Percentiles rank a stretch among this genome's conserved stretches.
Evolutionary conservation across 2,888 invertebrate species (phyloP).

Genomic region (Drosophila hamatofila): DNA sequence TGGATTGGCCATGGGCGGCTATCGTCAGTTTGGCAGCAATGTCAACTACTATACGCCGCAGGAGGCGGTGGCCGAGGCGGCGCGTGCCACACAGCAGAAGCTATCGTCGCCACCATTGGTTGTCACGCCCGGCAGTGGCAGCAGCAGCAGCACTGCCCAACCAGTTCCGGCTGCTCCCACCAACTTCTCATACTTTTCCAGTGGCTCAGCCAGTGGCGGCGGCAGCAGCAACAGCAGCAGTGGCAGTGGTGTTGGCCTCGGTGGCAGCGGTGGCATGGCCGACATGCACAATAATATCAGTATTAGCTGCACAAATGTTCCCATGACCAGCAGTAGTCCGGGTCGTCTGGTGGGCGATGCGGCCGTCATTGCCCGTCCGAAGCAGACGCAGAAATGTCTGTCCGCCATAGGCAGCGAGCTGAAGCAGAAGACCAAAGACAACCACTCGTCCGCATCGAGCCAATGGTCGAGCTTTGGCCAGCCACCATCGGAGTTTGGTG

Average conservation of each 20-base stretch:
- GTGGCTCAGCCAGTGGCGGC: conserved; percentile 56
- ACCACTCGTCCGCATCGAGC: conserved; percentile 59
- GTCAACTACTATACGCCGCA: conserved; percentile 84
- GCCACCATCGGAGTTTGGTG: conserved; percentile 42
- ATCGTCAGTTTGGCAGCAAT: conserved; percentile 83
- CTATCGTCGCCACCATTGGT: conserved; percentile 37
- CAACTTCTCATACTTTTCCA: conserved; percentile 82
- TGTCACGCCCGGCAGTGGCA: conserved; percentile 15
- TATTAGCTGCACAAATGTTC: conserved; percentile 82
- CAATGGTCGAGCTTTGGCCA: conserved; percentile 70
- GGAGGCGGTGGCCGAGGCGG: conserved; percentile 82
- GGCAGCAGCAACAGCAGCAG: conserved; percentile 43
- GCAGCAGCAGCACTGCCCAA: conserved; percentile 1
- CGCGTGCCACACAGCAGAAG: conserved; percentile 75
- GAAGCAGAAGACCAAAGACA: conserved; percentile 84
- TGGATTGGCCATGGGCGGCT: conserved; percentile 81
- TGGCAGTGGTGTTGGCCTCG: conserved; percentile 32
- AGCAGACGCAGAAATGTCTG: conserved; percentile 76
- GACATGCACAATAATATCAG: conserved; percentile 82
- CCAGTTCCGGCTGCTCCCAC: conserved; percentile 36
- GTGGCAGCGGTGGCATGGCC: conserved; percentile 22
- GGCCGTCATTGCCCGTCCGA: conserved; percentile 81
- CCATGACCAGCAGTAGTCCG: conserved; percentile 47
- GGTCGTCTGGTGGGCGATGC: conserved; percentile 80
- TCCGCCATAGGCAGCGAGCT: conserved; percentile 85